Conservation (phyloP, 2,888 invertebrate species). For the Caenorhabditis becei region DNA sequence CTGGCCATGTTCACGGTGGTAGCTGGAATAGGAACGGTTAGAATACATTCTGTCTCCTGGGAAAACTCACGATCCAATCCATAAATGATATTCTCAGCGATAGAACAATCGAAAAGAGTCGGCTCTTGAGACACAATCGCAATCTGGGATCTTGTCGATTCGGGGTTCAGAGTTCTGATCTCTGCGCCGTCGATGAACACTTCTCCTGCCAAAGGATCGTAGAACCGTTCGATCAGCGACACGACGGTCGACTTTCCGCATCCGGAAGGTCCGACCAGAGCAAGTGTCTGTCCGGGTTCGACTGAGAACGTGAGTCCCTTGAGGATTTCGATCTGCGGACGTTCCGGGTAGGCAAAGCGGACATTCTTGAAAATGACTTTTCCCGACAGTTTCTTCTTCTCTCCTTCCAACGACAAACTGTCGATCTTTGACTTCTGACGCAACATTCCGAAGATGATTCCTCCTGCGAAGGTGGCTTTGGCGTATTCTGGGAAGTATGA, state of each 20-base stretch:
- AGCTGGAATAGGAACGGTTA: slow-evolving; percentile 53
- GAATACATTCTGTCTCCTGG: neutral
- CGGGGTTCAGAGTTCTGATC: slow-evolving; percentile 82
- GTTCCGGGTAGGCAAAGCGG: slow-evolving; percentile 82
- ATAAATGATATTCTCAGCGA: slow-evolving; percentile 80
- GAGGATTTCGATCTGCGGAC: slow-evolving; percentile 75
- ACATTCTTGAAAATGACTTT: slow-evolving; percentile 76
- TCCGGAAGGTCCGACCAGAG: slow-evolving; percentile 82
- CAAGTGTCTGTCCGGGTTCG: slow-evolving; percentile 64
- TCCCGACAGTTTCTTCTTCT: slow-evolving; percentile 70
- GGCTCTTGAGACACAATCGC: slow-evolving; percentile 96
- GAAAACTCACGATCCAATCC: slow-evolving; percentile 67
- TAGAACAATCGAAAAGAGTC: slow-evolving; percentile 84
- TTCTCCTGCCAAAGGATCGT: slow-evolving; percentile 87
- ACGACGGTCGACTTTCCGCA: slow-evolving; percentile 83
- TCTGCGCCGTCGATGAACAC: slow-evolving; percentile 83
- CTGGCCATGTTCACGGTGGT: slow-evolving; percentile 79
- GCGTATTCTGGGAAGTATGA: slow-evolving; percentile 82
- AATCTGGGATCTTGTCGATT: slow-evolving; percentile 87
- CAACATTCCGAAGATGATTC: slow-evolving; percentile 82
- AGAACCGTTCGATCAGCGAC: slow-evolving; percentile 87
- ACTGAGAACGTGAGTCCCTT: slow-evolving; percentile 66
- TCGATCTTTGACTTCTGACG: slow-evolving; percentile 82
- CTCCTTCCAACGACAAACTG: slow-evolving; percentile 76
- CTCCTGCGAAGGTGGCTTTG: slow-evolving; percentile 82